A percentile compares a stretch with the other conserved stretches of the same genome.
phyloP scores from a whole-genome alignment of 2,888 invertebrate genomes.

The Pseudanteris insignis region DNA sequence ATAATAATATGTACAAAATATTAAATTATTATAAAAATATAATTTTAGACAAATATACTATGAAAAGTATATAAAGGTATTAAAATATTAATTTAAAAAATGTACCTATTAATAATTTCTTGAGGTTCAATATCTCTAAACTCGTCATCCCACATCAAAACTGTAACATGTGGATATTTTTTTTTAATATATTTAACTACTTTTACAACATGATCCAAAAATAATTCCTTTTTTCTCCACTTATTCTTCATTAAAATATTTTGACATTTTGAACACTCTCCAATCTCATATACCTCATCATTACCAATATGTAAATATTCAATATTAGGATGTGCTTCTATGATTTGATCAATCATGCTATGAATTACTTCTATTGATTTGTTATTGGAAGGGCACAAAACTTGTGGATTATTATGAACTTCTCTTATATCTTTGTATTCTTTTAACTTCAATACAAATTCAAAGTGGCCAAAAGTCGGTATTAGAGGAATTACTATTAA shows the following conservation, averaged over 20 bases:
- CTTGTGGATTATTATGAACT: slow-evolving; percentile 70
- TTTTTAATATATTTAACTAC: slow-evolving; percentile 68
- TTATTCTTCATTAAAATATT: slow-evolving; percentile 61
- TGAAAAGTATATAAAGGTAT: too few species aligned
- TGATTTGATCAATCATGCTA: slow-evolving; percentile 78
- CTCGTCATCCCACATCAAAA: slow-evolving; percentile 87
- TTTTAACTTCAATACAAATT: slow-evolving; percentile 78
- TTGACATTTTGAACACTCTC: slow-evolving; percentile 72
- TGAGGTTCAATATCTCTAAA: slow-evolving; percentile 70
- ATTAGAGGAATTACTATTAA: slow-evolving; percentile 81
- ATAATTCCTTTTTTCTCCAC: slow-evolving; percentile 71
- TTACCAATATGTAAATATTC: slow-evolving; percentile 79
- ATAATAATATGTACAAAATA: too few species aligned
- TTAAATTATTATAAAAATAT: too few species aligned
- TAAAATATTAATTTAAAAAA: too few species aligned
- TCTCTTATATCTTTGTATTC: slow-evolving; percentile 77
- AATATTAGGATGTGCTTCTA: slow-evolving; percentile 69
- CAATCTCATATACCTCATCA: slow-evolving; percentile 82
- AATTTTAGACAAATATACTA: too few species aligned
- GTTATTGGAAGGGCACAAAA: slow-evolving; percentile 76
- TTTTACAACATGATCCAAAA: slow-evolving; percentile 72
- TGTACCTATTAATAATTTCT: slow-evolving; percentile 65
- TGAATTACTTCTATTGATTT: slow-evolving; percentile 71
- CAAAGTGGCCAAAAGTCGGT: slow-evolving; percentile 89
- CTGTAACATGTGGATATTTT: slow-evolving; percentile 68